A percentile compares a stretch with the other conserved stretches of the same genome.
Evolutionary conservation across 2,797 vertebrate species (phyloP).

Genomic region (Sphaeramia orbicularis): DNA sequence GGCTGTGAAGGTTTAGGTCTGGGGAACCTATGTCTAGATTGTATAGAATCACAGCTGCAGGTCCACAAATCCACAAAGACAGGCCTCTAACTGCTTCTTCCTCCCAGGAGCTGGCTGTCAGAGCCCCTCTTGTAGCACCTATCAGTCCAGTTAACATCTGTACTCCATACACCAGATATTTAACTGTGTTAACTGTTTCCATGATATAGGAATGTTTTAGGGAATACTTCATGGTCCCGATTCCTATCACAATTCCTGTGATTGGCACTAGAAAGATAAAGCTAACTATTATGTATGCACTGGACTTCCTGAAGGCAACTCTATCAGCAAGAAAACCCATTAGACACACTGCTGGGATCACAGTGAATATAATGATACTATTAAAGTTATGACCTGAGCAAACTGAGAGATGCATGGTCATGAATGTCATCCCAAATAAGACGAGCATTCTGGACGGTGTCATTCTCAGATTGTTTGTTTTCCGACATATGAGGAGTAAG

Average conservation of each 20-base stretch:
- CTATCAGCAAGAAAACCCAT: neutral
- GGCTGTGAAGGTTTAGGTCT: constrained; percentile 1
- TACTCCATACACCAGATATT: constrained; percentile 2
- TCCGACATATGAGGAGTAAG: neutral
- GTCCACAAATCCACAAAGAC: constrained; percentile 11
- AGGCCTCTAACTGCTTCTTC: neutral
- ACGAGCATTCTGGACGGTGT: neutral
- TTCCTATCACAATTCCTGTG: neutral
- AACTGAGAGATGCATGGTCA: neutral
- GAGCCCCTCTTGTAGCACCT: neutral
- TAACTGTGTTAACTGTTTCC: neutral
- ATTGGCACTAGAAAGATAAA: too few relatives aligned
- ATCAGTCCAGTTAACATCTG: neutral
- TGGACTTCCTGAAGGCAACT: constrained; percentile 1
- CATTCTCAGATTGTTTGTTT: neutral
- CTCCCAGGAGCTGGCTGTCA: neutral
- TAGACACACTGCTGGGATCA: neutral
- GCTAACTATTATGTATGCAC: too few relatives aligned
- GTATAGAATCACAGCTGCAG: neutral
- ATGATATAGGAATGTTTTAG: neutral
- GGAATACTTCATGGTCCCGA: neutral
- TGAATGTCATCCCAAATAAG: neutral
- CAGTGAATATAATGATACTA: neutral
- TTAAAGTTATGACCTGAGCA: neutral
- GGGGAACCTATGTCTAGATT: neutral